Conservation (phyloP, 2,113 vertebrate genomes). For the Excalfactoria chinensis region DNA sequence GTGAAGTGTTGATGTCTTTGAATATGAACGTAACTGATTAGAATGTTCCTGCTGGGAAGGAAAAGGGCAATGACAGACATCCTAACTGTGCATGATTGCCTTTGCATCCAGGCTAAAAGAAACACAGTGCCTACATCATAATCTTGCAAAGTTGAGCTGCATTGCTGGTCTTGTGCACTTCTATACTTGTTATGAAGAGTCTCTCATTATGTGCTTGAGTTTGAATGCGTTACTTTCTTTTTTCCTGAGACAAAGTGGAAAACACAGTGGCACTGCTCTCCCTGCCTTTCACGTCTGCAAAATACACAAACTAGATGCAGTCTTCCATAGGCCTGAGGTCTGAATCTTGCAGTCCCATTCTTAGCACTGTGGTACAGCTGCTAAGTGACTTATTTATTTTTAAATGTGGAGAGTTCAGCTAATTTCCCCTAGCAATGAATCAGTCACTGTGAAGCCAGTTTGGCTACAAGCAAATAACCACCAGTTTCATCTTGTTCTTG, state of each 20-base stretch:
- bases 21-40: not conserved
- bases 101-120: not conserved
- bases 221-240: not conserved
- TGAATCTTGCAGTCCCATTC: not conserved
- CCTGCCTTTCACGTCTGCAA: not conserved
- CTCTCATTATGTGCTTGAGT: not conserved
- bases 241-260: not conserved
- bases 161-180: not conserved
- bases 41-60: not conserved
- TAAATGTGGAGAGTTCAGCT: not conserved
- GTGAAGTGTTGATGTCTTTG: not conserved
- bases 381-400: not conserved
- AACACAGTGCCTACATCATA: not conserved
- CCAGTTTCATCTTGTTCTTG: not conserved
- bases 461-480: not conserved
- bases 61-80: not conserved
- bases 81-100: not conserved
- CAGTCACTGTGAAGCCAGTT: not conserved
- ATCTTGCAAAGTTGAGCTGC: not conserved
- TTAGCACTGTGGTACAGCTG: not conserved
- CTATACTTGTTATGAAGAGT: not conserved
- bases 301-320: not conserved
- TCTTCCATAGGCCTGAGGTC: not conserved
- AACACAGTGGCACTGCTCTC: not conserved
- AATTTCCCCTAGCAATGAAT: not conserved